phyloP scores from a whole-genome alignment of 2,113 vertebrate genomes.

The Otolemur garnettii region DNA sequence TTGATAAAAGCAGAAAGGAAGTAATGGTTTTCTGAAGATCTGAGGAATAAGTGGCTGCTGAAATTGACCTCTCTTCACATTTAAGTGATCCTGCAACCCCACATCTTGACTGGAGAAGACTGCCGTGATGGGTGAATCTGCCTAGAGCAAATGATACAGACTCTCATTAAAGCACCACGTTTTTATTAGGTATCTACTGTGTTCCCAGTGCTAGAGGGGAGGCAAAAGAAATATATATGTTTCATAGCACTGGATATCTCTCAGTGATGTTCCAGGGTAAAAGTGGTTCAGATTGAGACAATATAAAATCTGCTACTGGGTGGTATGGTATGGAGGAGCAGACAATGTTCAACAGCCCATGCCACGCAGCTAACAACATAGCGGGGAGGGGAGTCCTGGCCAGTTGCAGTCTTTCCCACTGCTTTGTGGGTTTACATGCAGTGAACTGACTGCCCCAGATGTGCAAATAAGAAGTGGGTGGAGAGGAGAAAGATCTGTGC shows the following conservation, averaged over 20 bases:
- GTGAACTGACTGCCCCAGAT: constrained; percentile 19
- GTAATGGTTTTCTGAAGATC: constrained; percentile 67
- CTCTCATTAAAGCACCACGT: constrained; percentile 8
- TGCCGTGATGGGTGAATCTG: background rate
- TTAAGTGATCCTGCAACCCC: constrained; percentile 49
- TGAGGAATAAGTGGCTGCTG: background rate
- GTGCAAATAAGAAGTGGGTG: constrained; percentile 21
- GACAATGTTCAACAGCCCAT: background rate
- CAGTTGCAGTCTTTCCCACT: background rate
- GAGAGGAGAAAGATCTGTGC: background rate
- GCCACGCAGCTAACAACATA: background rate
- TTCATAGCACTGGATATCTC: constrained; percentile 26
- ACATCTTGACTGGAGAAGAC: constrained; percentile 50
- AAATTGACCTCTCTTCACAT: constrained; percentile 59
- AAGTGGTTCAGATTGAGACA: constrained; percentile 2
- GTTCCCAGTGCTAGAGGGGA: background rate
- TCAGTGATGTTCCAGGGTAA: background rate
- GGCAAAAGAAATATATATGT: constrained; percentile 53
- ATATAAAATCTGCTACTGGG: background rate
- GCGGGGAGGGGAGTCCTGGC: background rate
- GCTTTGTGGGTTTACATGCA: constrained; percentile 17
- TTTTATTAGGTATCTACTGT: constrained; percentile 10
- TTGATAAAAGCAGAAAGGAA: constrained; percentile 69
- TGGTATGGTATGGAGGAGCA: background rate
- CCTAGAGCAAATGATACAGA: constrained; percentile 33